phyloP scores from a whole-genome alignment of 2,888 invertebrate genomes.

The Acleris sparsana region DNA sequence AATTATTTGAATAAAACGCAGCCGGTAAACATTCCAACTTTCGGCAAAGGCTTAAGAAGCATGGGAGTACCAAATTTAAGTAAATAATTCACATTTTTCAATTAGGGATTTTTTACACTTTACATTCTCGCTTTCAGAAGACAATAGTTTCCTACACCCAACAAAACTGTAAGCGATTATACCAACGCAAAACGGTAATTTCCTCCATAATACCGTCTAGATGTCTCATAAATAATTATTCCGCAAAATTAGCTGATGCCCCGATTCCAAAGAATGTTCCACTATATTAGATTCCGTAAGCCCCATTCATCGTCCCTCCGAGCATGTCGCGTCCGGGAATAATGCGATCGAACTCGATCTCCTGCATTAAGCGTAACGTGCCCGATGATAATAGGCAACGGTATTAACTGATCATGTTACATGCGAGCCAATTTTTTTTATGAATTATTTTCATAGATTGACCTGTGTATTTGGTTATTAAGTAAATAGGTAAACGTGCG shows the following conservation, averaged over 20 bases:
- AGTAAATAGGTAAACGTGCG: too few species aligned
- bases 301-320: slow-evolving; percentile 75
- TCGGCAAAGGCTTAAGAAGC: too few species aligned
- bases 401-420: slow-evolving; percentile 69
- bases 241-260: slow-evolving; percentile 64
- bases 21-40: too few species aligned
- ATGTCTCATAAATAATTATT: slow-evolving; percentile 39
- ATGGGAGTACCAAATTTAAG: too few species aligned
- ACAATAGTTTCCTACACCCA: background rate
- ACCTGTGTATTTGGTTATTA: too few species aligned
- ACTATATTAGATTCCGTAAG: slow-evolving; percentile 81
- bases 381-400: slow-evolving; percentile 71
- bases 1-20: too few species aligned
- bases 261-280: slow-evolving; percentile 68
- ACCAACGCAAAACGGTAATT: slow-evolving; percentile 5
- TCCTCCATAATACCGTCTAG: background rate
- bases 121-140: too few species aligned
- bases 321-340: slow-evolving; percentile 49
- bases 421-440: slow-evolving; percentile 54
- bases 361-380: slow-evolving; percentile 69
- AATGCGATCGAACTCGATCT: slow-evolving; percentile 78
- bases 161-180: background rate
- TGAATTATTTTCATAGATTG: background rate
- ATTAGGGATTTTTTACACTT: too few species aligned
- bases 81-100: too few species aligned